These are phyloP conservation scores for Lithophane leautieri DNA, from an alignment of 2,888 invertebrate genomes.

Conservation along the genomic window DNA sequence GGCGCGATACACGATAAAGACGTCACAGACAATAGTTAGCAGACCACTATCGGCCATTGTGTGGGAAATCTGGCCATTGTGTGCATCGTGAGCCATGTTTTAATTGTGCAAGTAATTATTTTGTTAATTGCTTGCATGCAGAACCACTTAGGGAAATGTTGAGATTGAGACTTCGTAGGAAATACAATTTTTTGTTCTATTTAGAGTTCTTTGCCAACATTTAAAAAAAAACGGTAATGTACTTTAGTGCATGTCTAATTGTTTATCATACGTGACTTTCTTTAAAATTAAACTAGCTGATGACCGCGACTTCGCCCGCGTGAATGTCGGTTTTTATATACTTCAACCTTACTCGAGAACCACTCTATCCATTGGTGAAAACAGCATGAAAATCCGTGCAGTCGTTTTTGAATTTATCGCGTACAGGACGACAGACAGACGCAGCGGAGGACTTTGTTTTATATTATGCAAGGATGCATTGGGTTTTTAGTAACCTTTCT, in stretches of 20 bases:
- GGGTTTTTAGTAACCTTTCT: too few relatives aligned
- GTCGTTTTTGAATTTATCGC: too few relatives aligned
- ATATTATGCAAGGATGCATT: too few relatives aligned
- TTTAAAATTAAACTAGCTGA: too few relatives aligned
- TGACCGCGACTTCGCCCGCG: too few relatives aligned
- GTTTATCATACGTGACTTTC: neutral
- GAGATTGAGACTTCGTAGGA: conserved; percentile 14
- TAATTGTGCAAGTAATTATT: conserved; percentile 59
- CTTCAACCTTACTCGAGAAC: too few relatives aligned
- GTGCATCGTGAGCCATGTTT: conserved; percentile 29
- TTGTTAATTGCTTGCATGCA: conserved; percentile 44
- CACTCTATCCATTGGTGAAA: too few relatives aligned
- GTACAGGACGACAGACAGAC: too few relatives aligned
- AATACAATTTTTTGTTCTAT: neutral
- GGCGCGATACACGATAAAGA: conserved; percentile 43
- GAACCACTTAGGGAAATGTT: conserved; percentile 32
- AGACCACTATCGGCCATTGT: conserved; percentile 47
- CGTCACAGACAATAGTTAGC: conserved; percentile 45
- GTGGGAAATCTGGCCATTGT: conserved; percentile 60
- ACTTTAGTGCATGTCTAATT: neutral
- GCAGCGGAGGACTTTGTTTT: too few relatives aligned
- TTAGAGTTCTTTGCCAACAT: neutral
- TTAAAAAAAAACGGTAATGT: neutral
- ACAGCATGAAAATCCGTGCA: too few relatives aligned
- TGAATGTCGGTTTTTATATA: too few relatives aligned